A percentile compares a stretch with the other conserved stretches of the same genome.
Conservation (phyloP, 92 coral and sea anemone genomes). For the Heliopora coerulea region DNA sequence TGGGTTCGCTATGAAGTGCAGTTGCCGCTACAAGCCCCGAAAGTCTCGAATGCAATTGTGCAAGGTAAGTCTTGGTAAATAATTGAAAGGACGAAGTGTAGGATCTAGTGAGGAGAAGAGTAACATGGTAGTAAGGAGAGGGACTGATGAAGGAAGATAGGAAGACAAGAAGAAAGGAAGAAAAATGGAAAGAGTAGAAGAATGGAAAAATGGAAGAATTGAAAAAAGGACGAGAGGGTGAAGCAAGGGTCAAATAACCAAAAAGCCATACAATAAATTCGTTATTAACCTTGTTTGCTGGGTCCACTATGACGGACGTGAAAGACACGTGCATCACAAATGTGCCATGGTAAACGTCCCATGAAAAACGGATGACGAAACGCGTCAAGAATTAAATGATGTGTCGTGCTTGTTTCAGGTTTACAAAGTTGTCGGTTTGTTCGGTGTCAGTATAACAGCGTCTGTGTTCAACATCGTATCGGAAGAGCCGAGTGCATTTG, state of each 20-base stretch:
- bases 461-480: conserved; percentile 63
- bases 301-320: no score
- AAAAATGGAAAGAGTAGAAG: neutral
- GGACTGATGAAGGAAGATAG: neutral
- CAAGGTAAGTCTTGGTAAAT: conserved; percentile 10
- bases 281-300: no score
- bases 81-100: neutral
- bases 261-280: no score
- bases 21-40: conserved; percentile 23
- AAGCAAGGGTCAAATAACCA: no score
- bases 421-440: conserved; percentile 74
- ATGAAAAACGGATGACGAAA: neutral
- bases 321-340: no score
- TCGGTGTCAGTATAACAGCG: conserved; percentile 70
- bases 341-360: neutral
- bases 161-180: neutral
- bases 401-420: conserved; percentile 44
- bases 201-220: neutral
- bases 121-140: neutral
- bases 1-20: conserved; percentile 34
- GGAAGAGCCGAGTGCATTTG: conserved; percentile 71
- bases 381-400: no score
- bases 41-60: conserved; percentile 37
- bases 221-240: neutral
- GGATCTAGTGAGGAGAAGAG: neutral